A percentile compares a stretch with the other conserved stretches of the same genome.
phyloP scores from a whole-genome alignment of 2,113 vertebrate genomes.

The Psammodynastes pulverulentus region DNA sequence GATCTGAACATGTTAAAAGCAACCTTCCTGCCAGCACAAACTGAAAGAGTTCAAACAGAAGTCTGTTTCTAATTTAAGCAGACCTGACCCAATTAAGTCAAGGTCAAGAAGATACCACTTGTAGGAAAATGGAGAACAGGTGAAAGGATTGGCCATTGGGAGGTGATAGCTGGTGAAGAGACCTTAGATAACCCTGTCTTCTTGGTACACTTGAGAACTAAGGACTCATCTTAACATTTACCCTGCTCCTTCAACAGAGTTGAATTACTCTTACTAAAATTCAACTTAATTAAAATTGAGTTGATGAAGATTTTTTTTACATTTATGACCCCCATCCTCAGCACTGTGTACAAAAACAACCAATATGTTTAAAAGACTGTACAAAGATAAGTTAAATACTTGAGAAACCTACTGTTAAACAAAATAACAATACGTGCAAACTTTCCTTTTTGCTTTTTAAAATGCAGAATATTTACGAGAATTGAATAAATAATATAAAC shows the following conservation, averaged over 20 bases:
- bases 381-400: neutral
- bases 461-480: neutral
- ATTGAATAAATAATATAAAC: neutral
- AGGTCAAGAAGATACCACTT: neutral
- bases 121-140: conserved; percentile 14
- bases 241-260: neutral
- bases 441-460: neutral
- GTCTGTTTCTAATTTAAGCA: conserved; percentile 50
- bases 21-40: conserved; percentile 22
- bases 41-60: conserved; percentile 7
- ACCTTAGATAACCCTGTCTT: neutral
- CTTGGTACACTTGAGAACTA: neutral
- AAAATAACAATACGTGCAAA: neutral
- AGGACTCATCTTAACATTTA: neutral
- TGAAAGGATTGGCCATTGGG: rapidly evolving
- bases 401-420: neutral
- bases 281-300: neutral
- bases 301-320: neutral
- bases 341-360: neutral
- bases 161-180: rapidly evolving
- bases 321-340: neutral
- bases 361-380: neutral
- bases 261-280: neutral
- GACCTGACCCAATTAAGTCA: conserved; percentile 27
- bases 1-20: neutral